Evolutionary conservation across 2,797 vertebrate species (phyloP), one percentile per base, ranked within the genome.

Genomic region (Enteromius anoplus): DNA sequence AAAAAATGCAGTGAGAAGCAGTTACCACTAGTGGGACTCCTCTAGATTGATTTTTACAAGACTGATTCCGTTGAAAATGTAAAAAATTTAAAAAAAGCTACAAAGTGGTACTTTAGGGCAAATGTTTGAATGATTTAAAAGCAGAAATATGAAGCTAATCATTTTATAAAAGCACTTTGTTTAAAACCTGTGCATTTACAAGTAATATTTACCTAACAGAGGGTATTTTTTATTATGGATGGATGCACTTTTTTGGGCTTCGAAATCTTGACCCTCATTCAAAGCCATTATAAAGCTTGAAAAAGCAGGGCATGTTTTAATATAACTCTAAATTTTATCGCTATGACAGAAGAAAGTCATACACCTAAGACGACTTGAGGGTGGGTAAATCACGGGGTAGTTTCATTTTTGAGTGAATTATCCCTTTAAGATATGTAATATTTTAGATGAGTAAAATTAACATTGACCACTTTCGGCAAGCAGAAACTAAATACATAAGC

Each of bases 1-100:
- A 21, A 5, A 26, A 60, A 64, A 32, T 49, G 77, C 45, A 49
- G 15, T 71, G 72, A 83, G 58, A 53, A 42, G 14, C 9, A 62
- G 49, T n/a, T 4, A 53, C 81, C 81, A 81, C 49, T 78, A 87
- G 81, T 11, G 68, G 81, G 65, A 73, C 23, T 9, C 5, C 0
- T 53, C n/a, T 12, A 9, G 53, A 12, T 29, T 53, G 29, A 53
- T 53, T 21, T 7, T 11, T 19, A 53, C 11, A 14, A 2, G 26
- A 40, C 19, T 40, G 1, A 21, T 68, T 68, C 9, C 34, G 2
- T 5, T 40, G 19, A 66, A 37, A 37, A 66, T 21, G 8, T 4
- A 37, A 34, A 0, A 37, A 37, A 37, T 26, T 14, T 12, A 40
- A 68, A n/a, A 37, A 21, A 42, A 40, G 11, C 12, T 42, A 12